These are phyloP conservation scores for Tinea trinotella DNA, from an alignment of 2,888 invertebrate genomes.

Conservation along the genomic window DNA sequence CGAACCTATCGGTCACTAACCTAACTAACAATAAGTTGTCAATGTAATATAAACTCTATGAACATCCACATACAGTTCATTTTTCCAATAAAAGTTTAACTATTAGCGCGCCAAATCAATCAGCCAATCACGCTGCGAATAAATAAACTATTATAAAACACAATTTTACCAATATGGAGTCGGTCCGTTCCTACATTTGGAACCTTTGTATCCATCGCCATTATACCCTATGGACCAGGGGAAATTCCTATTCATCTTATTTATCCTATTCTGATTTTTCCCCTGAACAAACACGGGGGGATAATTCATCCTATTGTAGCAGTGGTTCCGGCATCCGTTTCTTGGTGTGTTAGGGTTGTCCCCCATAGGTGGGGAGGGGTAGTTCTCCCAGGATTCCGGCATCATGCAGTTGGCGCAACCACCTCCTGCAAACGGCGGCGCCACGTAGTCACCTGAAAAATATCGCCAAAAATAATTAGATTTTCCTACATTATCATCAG, in stretches of 20 bases:
- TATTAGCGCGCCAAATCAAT: too few species aligned
- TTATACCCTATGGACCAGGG: conserved; percentile 40
- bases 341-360: conserved; percentile 48
- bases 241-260: conserved; percentile 44
- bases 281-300: conserved; percentile 42
- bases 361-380: conserved; percentile 35
- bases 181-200: conserved; percentile 49
- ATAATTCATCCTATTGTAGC: conserved; percentile 32
- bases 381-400: conserved; percentile 51
- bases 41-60: too few species aligned
- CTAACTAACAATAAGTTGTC: too few species aligned
- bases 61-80: too few species aligned
- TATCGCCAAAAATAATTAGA: too few species aligned
- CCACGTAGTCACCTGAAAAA: conserved; percentile 31
- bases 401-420: conserved; percentile 45
- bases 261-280: conserved; percentile 37
- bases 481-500: too few species aligned
- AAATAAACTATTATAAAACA: background rate
- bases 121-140: too few species aligned
- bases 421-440: conserved; percentile 35
- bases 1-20: too few species aligned
- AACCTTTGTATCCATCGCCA: conserved; percentile 56
- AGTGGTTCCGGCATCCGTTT: conserved; percentile 45
- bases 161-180: conserved; percentile 51
- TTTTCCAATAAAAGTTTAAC: too few species aligned